phyloP scores from a whole-genome alignment of 23 tunicate genomes.

The Aplidium turbinatum region DNA sequence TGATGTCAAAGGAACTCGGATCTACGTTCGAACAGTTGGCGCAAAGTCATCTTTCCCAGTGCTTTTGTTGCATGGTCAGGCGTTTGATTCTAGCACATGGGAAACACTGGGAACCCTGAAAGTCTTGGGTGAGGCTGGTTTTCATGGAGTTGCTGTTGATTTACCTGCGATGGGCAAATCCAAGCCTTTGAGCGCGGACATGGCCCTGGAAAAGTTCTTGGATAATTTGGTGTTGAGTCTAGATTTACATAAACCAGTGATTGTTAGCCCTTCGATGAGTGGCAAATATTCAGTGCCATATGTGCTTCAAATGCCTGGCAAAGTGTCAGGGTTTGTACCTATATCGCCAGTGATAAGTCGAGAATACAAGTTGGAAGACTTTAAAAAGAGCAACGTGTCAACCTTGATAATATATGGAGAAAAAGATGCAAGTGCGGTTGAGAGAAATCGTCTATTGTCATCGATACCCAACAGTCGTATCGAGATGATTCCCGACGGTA shows the following conservation, averaged over 20 bases:
- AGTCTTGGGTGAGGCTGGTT: slow-evolving; percentile 37
- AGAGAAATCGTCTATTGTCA: slow-evolving; percentile 1
- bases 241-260: slow-evolving; percentile 24
- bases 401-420: slow-evolving; percentile 61
- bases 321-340: slow-evolving; percentile 53
- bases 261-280: slow-evolving; percentile 76
- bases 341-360: slow-evolving; percentile 46
- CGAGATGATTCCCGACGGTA: slow-evolving; percentile 43
- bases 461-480: slow-evolving; percentile 28
- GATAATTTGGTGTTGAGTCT: slow-evolving; percentile 22
- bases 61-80: slow-evolving; percentile 76
- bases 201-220: slow-evolving; percentile 7
- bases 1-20: background rate
- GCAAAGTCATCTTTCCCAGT: slow-evolving; percentile 15
- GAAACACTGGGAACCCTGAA: slow-evolving; percentile 39
- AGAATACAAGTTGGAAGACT: slow-evolving; percentile 11
- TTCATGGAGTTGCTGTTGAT: slow-evolving; percentile 66
- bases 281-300: slow-evolving; percentile 66
- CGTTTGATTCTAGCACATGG: slow-evolving; percentile 74
- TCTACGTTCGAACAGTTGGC: background rate
- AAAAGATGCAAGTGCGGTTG: slow-evolving; percentile 33
- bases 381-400: slow-evolving; percentile 22
- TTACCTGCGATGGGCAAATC: slow-evolving; percentile 82
- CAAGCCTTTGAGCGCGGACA: background rate
- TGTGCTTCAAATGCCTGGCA: slow-evolving; percentile 9